Evolutionary conservation across 2,113 vertebrate species (phyloP).

Genomic region (Gorsachius goisagi): DNA sequence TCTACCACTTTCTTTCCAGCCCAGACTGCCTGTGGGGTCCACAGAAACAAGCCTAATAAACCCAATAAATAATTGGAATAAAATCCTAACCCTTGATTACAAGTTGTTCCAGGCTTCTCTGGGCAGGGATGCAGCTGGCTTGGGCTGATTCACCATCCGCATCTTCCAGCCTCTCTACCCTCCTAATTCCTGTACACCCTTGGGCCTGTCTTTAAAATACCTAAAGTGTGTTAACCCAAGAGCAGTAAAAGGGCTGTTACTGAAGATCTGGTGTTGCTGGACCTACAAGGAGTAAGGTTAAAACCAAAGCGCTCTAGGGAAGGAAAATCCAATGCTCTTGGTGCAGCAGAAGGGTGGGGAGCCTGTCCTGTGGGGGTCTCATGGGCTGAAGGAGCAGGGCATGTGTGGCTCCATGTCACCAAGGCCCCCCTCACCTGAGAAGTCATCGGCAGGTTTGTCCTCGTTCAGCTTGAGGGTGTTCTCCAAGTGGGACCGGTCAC

Average conservation of each 20-base stretch:
- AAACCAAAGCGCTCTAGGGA: not conserved
- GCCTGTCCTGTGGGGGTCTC: not conserved
- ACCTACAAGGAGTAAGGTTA: not conserved
- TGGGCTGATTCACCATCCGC: not conserved
- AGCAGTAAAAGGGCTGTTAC: not conserved
- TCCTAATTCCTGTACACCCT: not conserved
- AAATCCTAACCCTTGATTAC: not conserved
- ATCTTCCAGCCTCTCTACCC: not conserved
- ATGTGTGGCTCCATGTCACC: accelerated
- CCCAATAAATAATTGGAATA: not conserved
- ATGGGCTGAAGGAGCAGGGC: not conserved
- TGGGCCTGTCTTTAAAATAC: not conserved
- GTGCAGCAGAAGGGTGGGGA: not conserved
- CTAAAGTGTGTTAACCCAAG: not conserved
- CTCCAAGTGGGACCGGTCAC: conserved; percentile 94
- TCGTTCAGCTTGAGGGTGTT: conserved; percentile 88
- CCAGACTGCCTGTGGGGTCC: not conserved
- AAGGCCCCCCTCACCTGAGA: conserved; percentile 78
- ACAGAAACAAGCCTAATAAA: not conserved
- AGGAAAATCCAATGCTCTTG: not conserved
- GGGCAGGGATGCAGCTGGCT: not conserved
- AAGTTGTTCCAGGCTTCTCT: not conserved
- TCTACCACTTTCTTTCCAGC: not conserved
- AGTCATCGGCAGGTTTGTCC: conserved; percentile 88
- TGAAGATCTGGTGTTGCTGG: not conserved